A percentile compares a stretch with the other conserved stretches of the same genome.
Evolutionary conservation across 1,140 invertebrate genomes (phyloP).

Genomic region (Paralvinella palmiformis): DNA sequence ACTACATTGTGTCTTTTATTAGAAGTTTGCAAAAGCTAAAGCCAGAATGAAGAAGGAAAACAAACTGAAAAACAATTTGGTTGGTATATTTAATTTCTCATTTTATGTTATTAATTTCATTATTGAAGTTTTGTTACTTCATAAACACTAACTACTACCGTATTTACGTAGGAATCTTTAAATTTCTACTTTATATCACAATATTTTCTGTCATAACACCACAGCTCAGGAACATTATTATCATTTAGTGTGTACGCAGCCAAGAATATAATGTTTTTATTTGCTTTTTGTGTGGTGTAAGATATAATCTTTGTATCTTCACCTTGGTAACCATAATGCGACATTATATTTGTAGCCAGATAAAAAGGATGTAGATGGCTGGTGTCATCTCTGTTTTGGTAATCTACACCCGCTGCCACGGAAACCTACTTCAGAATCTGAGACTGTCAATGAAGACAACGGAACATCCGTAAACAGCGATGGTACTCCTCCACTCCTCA

Average conservation of each 20-base stretch:
- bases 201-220: background rate
- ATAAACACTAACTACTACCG: no score
- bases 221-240: background rate
- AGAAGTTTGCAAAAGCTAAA: no score
- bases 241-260: background rate
- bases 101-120: no score
- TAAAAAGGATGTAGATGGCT: constrained; percentile 42
- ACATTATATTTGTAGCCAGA: constrained; percentile 29
- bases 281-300: background rate
- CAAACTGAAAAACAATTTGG: no score
- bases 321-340: background rate
- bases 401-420: background rate
- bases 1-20: no score
- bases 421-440: constrained; percentile 11
- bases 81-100: no score
- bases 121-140: no score
- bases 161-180: no score
- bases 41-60: no score
- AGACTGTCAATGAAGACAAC: background rate
- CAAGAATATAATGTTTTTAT: background rate
- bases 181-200: background rate
- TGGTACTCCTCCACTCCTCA: constrained; percentile 47
- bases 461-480: constrained; percentile 12
- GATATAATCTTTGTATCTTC: background rate
- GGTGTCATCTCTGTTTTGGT: constrained; percentile 51